These are phyloP conservation scores for Zootoca vivipara DNA, from an alignment of 2,113 vertebrate species.

Conservation along the genomic window DNA sequence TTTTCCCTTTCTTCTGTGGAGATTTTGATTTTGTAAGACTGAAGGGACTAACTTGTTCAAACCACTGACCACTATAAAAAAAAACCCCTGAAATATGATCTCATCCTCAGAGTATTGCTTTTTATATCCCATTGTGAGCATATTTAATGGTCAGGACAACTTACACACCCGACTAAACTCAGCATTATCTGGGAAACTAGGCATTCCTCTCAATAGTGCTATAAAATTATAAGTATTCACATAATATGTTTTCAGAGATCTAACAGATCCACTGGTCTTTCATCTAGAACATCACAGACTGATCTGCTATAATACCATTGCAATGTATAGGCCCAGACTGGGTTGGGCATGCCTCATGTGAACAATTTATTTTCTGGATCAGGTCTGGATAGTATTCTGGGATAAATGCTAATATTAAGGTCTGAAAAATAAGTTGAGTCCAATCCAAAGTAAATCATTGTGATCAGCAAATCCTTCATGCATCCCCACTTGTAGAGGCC, in stretches of 20 bases:
- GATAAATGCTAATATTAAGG: not conserved
- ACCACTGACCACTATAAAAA: not conserved
- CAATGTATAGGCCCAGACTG: not conserved
- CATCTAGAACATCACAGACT: not conserved
- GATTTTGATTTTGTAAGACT: not conserved
- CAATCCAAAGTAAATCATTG: constrained; percentile 26
- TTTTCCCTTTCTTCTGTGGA: not conserved
- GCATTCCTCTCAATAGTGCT: not conserved
- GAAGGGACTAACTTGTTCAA: not conserved
- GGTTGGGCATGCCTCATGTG: not conserved
- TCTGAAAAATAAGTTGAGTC: not conserved
- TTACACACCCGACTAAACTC: not conserved
- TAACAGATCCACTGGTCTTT: not conserved
- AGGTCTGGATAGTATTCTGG: not conserved
- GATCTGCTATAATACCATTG: not conserved
- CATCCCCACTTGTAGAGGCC: not conserved
- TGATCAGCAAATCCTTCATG: not conserved
- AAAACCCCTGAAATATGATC: not conserved
- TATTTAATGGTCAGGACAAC: not conserved
- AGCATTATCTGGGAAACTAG: not conserved
- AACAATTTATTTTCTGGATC: not conserved
- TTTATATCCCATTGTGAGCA: not conserved
- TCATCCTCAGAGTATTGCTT: not conserved
- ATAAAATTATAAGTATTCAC: not conserved
- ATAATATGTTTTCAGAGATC: not conserved